Evolutionary conservation across 2,113 vertebrate genomes (phyloP), one percentile per base, ranked within the genome.

Genomic region (Microtus pennsylvanicus): DNA sequence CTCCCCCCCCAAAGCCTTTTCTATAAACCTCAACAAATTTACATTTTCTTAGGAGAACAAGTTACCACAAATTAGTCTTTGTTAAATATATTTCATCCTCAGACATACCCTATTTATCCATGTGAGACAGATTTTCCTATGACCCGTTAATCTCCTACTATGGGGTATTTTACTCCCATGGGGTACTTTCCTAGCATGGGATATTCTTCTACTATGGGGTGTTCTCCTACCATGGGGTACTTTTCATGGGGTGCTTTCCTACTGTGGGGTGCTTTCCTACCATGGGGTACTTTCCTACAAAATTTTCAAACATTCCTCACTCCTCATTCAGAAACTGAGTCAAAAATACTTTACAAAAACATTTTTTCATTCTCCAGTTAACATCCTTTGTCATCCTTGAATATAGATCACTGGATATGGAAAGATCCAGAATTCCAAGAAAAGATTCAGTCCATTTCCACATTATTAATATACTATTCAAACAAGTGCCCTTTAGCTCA

Each of bases 401-500:
- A 80, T 65, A 90, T 38, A 95, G 55, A 86, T 3, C 52, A 19
- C 55, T 92, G n/a, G 8, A 89, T 28, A 22, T 88, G 52, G 30
- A 96, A 92, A 92, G 24, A 72, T 92, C 30, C 19, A 92, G 72
- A 96, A 65, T 47, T 77, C 33, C 52, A 74, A 93, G 24, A 87
- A 14, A 96, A 88, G 80, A 93, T 21, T 90, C 58, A 93, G 90
- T 21, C 24, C 42, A 86, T 78, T 74, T 92, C 9, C 26, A 92
- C 81, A 82, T 94, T 96, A 93, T 90, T 97, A 97, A 94, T 90
- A 86, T 1, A 88, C 26, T 93, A 92, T 80, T 90, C 78, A 91
- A 97, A 93, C 47, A 38, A 93, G 38, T 93, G 21, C 7, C 80
- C 80, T 94, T 88, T 77, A 97, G 95, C 38, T 96, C 75, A 90